Percentiles rank a stretch among this genome's conserved stretches.
Evolutionary conservation across 2,113 vertebrate species (phyloP).

Genomic region (Lepisosteus oculatus): DNA sequence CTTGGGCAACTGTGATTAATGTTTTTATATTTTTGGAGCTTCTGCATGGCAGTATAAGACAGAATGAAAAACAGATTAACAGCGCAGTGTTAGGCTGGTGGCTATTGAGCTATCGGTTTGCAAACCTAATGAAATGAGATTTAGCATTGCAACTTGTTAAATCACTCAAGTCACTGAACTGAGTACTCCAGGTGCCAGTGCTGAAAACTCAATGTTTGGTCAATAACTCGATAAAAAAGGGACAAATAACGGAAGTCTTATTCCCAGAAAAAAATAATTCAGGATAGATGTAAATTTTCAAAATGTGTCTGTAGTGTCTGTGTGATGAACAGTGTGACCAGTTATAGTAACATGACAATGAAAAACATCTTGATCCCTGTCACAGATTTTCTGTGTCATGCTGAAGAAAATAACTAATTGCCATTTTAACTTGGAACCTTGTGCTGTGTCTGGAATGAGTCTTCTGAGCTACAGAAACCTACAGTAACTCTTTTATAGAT

Average conservation of each 20-base stretch:
- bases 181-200: conserved; percentile 49
- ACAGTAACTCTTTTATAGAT: too few species aligned
- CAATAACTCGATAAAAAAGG: conserved; percentile 65
- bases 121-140: conserved; percentile 73
- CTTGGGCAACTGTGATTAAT: conserved; percentile 61
- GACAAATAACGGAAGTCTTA: conserved; percentile 38
- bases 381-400: too few species aligned
- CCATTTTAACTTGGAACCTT: too few species aligned
- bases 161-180: conserved; percentile 59
- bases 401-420: too few species aligned
- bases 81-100: conserved; percentile 66
- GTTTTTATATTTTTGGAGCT: conserved; percentile 59
- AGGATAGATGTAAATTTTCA: too few species aligned
- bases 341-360: too few species aligned
- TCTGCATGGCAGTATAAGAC: conserved; percentile 55
- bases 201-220: conserved; percentile 55
- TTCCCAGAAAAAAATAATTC: too few species aligned
- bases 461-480: too few species aligned
- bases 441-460: too few species aligned
- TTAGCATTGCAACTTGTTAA: conserved; percentile 66
- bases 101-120: conserved; percentile 72
- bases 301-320: too few species aligned
- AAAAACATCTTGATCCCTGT: too few species aligned
- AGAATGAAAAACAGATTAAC: conserved; percentile 71
- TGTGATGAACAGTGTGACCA: too few species aligned